A percentile compares a stretch with the other conserved stretches of the same genome.
Evolutionary conservation across 2,888 invertebrate species (phyloP).

Genomic region (Eupithecia abbreviata): DNA sequence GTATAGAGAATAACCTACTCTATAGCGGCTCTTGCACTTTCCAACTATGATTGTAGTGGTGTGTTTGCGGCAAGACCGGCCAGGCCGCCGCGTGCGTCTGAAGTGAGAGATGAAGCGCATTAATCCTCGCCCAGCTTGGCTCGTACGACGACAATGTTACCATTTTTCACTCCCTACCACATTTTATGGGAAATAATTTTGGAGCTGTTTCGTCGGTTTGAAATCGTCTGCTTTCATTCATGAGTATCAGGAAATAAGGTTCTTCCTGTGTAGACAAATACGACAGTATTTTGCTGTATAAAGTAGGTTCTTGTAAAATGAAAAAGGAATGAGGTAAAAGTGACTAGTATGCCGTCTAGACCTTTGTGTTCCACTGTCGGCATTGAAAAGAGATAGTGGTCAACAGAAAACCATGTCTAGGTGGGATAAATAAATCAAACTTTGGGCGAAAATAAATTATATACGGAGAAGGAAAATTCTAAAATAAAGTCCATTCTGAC

Average conservation of each 20-base stretch:
- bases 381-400: no score
- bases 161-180: conserved; percentile 12
- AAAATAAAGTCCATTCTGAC: no score
- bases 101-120: conserved; percentile 44
- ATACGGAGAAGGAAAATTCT: no score
- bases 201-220: neutral
- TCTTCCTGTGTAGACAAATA: neutral
- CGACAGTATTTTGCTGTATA: neutral
- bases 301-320: neutral
- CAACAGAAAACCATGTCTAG: no score
- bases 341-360: no score
- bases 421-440: no score
- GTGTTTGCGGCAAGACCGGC: conserved; percentile 23
- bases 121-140: conserved; percentile 32
- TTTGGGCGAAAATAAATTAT: no score
- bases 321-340: neutral
- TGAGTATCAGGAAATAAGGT: neutral
- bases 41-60: neutral
- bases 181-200: conserved; percentile 9
- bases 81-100: conserved; percentile 31
- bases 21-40: neutral
- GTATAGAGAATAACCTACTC: neutral
- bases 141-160: conserved; percentile 7
- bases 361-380: no score
- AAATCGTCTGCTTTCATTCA: neutral